Evolutionary conservation across 2,113 vertebrate genomes (phyloP).

Genomic region (Dolichotis patagonum): DNA sequence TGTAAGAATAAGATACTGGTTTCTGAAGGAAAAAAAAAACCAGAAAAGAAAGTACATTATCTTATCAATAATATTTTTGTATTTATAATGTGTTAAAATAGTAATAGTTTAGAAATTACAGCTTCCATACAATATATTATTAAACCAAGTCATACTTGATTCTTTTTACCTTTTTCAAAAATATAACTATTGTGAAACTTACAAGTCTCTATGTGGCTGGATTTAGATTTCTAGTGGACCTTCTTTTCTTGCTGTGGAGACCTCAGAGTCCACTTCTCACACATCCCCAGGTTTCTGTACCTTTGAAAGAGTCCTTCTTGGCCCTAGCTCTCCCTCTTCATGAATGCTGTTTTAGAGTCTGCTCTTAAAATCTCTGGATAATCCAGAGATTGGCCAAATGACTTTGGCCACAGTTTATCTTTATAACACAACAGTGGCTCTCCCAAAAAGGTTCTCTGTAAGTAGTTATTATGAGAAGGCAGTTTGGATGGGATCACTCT

Average conservation of each 20-base stretch:
- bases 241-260: background rate
- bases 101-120: background rate
- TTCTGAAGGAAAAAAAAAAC: background rate
- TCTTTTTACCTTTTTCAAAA: background rate
- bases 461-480: background rate
- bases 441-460: background rate
- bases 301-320: conserved; percentile 25
- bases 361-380: background rate
- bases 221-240: background rate
- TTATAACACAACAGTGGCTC: background rate
- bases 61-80: background rate
- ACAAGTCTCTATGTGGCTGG: background rate
- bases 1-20: background rate
- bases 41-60: background rate
- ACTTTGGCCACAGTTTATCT: background rate
- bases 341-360: background rate
- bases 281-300: background rate
- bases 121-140: background rate
- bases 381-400: background rate
- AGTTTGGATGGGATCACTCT: background rate
- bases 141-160: background rate
- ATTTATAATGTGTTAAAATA: background rate
- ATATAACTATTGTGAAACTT: background rate
- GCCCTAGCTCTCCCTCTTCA: background rate
- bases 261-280: background rate